Base-by-base conservation (phyloP, 2,888 invertebrate species). In the Odontocolon sp. region DNA sequence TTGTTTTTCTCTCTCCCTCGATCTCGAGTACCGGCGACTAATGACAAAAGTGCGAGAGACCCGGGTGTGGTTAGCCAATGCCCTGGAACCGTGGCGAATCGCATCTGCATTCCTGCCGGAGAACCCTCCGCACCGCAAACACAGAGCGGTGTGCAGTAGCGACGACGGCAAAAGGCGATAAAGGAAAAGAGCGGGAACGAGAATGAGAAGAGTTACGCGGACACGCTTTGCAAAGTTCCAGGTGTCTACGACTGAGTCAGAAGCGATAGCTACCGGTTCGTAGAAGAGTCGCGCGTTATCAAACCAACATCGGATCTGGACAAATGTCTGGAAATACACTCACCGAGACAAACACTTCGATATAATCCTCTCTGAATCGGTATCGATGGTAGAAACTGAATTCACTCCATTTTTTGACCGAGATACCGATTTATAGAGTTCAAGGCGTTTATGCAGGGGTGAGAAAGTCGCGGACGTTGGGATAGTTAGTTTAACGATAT, bases 101-200 rank as follows among this genome's bases (percentile, higher is more conserved):
- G 59, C 75, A 75, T 75, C 75, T 75, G 75, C 75, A 75, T 75
- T 75, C 66, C 66, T 70, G 64, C 11, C 69, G n/a, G n/a, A 52
- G 66, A 23, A 54, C 18, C 42, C 45, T 21, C 69, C 59, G 26
- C 36, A 50, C 42, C 40, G 38, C 26, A 42, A n/a, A n/a, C n/a
- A n/a, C n/a, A n/a, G n/a, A 26, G 11, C 42, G 42, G 42, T 5
- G 21, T 23, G 40, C 52, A 73, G 54, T 26, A 40, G 31, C 42
- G 18, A 2, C 16, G 18, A 18, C 4, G 31, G 16, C 31, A 52
- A 45, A 36, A 21, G 23, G 14, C 54, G 67, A 74, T 61, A 74
- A 67, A 68, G 63, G 47, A 59, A 56, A 16, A 28, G n/a, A 42
- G 16, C 45, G 6, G 38, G 18, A 26, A 14, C 14, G 31, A 31